Evolutionary conservation across 2,113 vertebrate species (phyloP).

Genomic region (Dipodomys spectabilis): DNA sequence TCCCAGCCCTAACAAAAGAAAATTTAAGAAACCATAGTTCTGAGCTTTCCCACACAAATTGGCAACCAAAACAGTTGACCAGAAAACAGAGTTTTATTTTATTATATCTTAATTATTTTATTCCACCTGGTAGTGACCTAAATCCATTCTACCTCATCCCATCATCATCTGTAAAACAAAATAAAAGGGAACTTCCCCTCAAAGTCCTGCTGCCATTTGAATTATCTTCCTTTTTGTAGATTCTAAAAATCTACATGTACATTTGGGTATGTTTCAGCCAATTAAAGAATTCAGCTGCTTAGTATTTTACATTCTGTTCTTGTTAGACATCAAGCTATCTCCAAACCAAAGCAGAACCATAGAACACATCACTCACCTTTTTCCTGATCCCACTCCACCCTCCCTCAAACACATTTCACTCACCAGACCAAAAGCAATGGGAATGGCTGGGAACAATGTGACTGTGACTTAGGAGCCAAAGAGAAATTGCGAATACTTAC

Average conservation of each 20-base stretch:
- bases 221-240: background rate
- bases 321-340: background rate
- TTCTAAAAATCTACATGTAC: background rate
- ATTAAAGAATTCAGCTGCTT: background rate
- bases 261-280: background rate
- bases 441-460: background rate
- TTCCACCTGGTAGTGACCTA: background rate
- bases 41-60: background rate
- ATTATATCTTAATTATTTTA: background rate
- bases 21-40: background rate
- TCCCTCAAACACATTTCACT: background rate
- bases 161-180: background rate
- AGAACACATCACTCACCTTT: background rate
- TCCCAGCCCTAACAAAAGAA: background rate
- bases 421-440: background rate
- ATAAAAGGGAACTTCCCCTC: background rate
- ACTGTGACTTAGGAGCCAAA: rapidly evolving
- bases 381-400: too few relatives aligned
- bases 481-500: background rate
- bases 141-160: background rate
- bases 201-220: background rate
- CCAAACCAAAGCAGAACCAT: background rate
- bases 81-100: background rate
- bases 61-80: background rate
- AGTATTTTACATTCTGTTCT: background rate